Conservation (phyloP, 1,140 invertebrate species). For the Hetaerina americana region DNA sequence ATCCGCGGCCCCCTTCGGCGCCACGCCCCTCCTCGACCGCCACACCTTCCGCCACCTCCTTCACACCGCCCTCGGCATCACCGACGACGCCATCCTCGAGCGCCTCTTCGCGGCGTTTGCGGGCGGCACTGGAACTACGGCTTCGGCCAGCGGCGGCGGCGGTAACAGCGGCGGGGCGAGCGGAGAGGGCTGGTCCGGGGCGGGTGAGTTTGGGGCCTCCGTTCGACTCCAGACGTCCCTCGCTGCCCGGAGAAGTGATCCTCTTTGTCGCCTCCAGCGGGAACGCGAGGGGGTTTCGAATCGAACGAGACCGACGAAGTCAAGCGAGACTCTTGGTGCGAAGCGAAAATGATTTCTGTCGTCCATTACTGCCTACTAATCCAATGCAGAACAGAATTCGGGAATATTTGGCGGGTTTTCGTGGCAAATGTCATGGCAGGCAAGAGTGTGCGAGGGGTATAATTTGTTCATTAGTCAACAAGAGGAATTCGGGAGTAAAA, state of each 20-base stretch:
- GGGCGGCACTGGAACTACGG: not conserved
- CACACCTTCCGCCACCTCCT: not conserved
- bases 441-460: too few relatives aligned
- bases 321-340: not conserved
- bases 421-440: too few relatives aligned
- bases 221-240: too few relatives aligned
- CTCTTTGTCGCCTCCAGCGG: not conserved
- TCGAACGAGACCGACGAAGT: not conserved
- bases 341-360: too few relatives aligned
- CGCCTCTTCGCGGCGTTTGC: not conserved
- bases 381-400: too few relatives aligned
- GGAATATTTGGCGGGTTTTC: too few relatives aligned
- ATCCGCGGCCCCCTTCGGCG: not conserved
- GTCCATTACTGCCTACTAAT: too few relatives aligned
- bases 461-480: too few relatives aligned
- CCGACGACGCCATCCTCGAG: not conserved
- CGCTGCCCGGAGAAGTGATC: too few relatives aligned
- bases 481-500: too few relatives aligned
- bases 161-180: not conserved
- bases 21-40: not conserved
- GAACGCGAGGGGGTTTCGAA: not conserved
- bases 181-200: not conserved
- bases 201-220: too few relatives aligned
- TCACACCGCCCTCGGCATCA: not conserved
- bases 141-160: not conserved